Evolutionary conservation across 2,888 invertebrate genomes (phyloP).

Genomic region (Monochamus alternatus): DNA sequence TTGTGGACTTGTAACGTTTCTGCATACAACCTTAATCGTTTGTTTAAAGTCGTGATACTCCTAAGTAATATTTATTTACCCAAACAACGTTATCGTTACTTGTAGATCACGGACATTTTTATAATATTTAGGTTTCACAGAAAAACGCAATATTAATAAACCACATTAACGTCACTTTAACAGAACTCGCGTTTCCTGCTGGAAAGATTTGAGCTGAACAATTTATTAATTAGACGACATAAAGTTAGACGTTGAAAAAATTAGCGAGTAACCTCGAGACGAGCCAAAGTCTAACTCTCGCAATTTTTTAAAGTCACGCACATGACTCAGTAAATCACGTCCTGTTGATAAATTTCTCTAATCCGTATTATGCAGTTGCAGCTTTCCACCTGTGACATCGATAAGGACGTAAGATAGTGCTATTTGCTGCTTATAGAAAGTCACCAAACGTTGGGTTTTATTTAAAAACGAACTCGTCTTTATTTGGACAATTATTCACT

Average conservation of each 20-base stretch:
- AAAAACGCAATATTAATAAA: not conserved
- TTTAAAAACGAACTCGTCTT: not conserved
- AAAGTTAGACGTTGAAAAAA: not conserved
- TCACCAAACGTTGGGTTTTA: not conserved
- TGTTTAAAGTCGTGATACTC: no score
- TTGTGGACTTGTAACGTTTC: no score
- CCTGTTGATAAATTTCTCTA: slow-evolving; percentile 1
- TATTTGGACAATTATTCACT: not conserved
- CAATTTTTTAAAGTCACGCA: not conserved
- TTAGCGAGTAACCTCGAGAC: not conserved
- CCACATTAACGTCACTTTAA: not conserved
- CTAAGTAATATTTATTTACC: no score
- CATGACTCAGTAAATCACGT: not conserved
- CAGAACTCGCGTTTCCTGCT: not conserved
- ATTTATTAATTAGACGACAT: not conserved
- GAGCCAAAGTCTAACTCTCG: not conserved
- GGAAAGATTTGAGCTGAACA: not conserved
- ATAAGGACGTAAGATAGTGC: not conserved
- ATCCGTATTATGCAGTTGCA: not conserved
- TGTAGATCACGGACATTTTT: no score
- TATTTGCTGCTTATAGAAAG: not conserved
- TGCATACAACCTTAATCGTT: no score
- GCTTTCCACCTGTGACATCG: slow-evolving; percentile 1
- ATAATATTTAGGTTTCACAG: not conserved
- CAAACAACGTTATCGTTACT: no score